These are phyloP conservation scores for Scrobipalpa atriplicella DNA, from an alignment of 2,888 invertebrate genomes.

Conservation along the genomic window DNA sequence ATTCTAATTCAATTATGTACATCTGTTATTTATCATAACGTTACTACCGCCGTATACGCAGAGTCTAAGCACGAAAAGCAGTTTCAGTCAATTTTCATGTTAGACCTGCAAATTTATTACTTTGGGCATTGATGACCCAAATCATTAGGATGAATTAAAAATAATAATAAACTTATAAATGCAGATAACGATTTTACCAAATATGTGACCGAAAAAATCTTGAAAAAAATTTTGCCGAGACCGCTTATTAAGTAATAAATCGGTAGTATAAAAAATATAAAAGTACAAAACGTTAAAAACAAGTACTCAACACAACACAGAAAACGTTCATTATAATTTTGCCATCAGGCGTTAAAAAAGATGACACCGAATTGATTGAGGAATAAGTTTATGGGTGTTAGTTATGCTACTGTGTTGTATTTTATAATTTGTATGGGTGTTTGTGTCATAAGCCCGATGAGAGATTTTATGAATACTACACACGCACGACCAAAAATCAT, in stretches of 20 bases:
- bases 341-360: background rate
- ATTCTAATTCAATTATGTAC: background rate
- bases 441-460: too few species aligned
- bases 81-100: background rate
- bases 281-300: slow-evolving; percentile 29
- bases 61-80: background rate
- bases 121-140: background rate
- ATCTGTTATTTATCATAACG: background rate
- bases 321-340: slow-evolving; percentile 1
- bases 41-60: background rate
- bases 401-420: too few species aligned
- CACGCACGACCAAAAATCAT: too few species aligned
- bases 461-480: too few species aligned
- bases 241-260: background rate
- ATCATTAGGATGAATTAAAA: background rate
- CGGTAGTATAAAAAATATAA: slow-evolving; percentile 31
- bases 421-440: too few species aligned
- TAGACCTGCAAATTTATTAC: background rate
- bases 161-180: background rate
- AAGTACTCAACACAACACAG: slow-evolving; percentile 27
- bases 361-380: background rate
- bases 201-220: background rate
- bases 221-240: background rate
- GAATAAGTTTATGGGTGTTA: background rate
- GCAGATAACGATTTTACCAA: background rate